Conservation (phyloP, 1,140 invertebrate genomes). For the Drosophila sturtevanti region DNA sequence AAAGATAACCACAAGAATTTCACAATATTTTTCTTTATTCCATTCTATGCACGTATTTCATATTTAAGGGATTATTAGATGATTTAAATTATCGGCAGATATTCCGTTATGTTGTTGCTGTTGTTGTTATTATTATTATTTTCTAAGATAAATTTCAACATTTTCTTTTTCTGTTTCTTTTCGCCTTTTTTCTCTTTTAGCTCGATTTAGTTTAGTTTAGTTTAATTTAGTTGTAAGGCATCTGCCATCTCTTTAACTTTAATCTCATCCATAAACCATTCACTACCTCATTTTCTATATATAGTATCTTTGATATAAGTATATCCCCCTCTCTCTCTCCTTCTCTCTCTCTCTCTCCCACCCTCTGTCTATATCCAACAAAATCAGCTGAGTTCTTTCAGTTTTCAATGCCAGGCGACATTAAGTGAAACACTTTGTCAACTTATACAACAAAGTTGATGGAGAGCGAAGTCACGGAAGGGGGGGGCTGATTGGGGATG, state of each 20-base stretch:
- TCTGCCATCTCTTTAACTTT: constrained; percentile 4
- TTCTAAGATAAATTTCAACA: neutral
- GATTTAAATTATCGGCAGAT: neutral
- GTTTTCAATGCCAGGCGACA: constrained; percentile 65
- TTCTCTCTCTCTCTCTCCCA: neutral
- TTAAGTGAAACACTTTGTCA: constrained; percentile 79
- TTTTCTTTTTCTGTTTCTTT: neutral
- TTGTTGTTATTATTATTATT: neutral
- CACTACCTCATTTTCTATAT: constrained; percentile 8
- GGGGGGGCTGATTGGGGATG: neutral
- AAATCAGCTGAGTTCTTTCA: constrained; percentile 58
- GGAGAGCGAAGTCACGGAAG: too few species aligned
- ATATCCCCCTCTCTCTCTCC: neutral
- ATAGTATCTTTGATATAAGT: neutral
- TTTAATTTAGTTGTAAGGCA: neutral
- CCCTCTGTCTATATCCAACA: constrained; percentile 36
- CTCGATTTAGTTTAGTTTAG: neutral
- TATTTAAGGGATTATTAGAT: constrained; percentile 7
- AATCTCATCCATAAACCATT: constrained; percentile 35
- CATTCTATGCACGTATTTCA: neutral
- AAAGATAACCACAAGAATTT: neutral
- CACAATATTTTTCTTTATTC: neutral
- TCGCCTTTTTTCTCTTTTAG: neutral
- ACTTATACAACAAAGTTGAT: constrained; percentile 41
- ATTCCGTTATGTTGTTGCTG: too few species aligned